Conservation (phyloP, 1,140 invertebrate genomes). For the Conus ventricosus region DNA sequence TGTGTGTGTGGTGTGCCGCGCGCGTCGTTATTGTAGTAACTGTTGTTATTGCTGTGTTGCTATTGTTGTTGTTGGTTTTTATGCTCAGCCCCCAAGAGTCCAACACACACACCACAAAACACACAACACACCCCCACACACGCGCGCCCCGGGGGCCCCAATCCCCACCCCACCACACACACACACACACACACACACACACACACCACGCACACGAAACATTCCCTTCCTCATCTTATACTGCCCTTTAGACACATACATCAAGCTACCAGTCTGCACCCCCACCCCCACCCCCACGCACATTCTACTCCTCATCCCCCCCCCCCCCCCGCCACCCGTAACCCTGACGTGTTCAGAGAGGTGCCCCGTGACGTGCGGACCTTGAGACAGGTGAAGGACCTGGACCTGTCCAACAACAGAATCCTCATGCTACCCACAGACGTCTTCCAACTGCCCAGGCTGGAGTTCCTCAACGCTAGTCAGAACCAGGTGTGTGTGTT, state of each 20-base stretch:
- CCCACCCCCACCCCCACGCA: neutral
- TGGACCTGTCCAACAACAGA: constrained; percentile 68
- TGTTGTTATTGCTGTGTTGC: too few species aligned
- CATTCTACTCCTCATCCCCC: neutral
- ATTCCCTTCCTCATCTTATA: neutral
- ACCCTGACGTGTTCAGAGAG: constrained; percentile 35
- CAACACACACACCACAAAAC: neutral
- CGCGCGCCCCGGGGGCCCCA: too few species aligned
- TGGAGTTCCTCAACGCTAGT: constrained; percentile 68
- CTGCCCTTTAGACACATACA: too few species aligned
- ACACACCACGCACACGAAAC: neutral
- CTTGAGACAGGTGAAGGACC: constrained; percentile 57
- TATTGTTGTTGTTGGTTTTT: too few species aligned
- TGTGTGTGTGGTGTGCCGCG: too few species aligned
- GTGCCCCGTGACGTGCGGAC: constrained; percentile 62
- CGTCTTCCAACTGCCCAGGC: constrained; percentile 62
- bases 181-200: constrained; percentile 10
- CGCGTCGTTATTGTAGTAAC: too few species aligned
- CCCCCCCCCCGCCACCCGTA: neutral
- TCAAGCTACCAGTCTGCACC: neutral
- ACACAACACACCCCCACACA: neutral
- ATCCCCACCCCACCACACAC: neutral
- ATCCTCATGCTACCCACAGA: constrained; percentile 67
- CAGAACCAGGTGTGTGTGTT: constrained; percentile 59
- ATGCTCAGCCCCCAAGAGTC: too few species aligned